Evolutionary conservation across 2,113 vertebrate species (phyloP).

Genomic region (Fukomys damarensis): DNA sequence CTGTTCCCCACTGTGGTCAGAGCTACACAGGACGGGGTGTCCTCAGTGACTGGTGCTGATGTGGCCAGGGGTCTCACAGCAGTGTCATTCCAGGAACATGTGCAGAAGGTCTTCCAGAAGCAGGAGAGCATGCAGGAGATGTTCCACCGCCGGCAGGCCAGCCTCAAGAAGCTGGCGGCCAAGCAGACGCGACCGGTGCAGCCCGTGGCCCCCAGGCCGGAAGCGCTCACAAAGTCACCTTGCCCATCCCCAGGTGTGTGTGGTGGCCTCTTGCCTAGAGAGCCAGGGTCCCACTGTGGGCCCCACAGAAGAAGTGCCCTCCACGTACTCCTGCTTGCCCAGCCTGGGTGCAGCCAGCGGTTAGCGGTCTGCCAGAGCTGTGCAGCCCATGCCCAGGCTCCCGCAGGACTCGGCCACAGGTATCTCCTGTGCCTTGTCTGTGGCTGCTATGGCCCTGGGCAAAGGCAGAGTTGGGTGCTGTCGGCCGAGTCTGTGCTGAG

Average conservation of each 20-base stretch:
- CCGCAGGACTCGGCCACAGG: accelerated
- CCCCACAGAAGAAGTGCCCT: not conserved
- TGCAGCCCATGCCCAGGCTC: not conserved
- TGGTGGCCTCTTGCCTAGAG: not conserved
- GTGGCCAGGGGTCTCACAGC: accelerated
- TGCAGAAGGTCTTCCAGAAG: conserved; percentile 95
- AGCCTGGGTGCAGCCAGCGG: no score
- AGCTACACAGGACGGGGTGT: accelerated
- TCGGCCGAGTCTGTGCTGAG: not conserved
- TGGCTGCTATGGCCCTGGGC: not conserved
- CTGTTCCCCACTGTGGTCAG: not conserved
- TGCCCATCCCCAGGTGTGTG: conserved; percentile 89
- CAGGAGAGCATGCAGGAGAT: conserved; percentile 96
- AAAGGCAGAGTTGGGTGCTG: not conserved
- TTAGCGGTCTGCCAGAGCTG: not conserved
- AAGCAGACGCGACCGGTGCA: conserved; percentile 97
- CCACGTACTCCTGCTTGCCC: no score
- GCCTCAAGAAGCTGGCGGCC: conserved; percentile 97
- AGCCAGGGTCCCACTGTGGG: not conserved
- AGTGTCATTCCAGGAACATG: conserved; percentile 88
- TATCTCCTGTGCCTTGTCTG: accelerated
- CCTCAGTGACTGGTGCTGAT: accelerated
- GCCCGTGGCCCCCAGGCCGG: conserved; percentile 97
- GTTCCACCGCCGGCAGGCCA: conserved; percentile 96
- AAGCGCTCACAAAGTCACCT: conserved; percentile 94